Evolutionary conservation across 2,113 vertebrate genomes (phyloP), one percentile per base, ranked within the genome.

Genomic region (Campylorhamphus procurvoides): DNA sequence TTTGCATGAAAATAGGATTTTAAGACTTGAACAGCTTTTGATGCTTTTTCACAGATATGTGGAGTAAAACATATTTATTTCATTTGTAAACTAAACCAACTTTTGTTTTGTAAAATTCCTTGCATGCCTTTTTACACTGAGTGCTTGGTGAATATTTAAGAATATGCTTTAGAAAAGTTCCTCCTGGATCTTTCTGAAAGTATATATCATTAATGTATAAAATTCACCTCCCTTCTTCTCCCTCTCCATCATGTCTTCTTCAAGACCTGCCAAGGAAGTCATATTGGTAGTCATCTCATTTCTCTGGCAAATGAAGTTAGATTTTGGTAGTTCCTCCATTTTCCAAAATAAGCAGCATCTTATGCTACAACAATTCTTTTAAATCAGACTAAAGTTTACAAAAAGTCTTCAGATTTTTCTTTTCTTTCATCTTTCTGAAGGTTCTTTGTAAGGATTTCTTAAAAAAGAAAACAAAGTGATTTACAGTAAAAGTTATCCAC

Each of bases 1-100:
- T 95, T 97, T 96, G 94, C 95, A 96, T 97, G 62, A 95, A 94
- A 96, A 96, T 94, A 33, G 89, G 49, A 87, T 92, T 93, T 93
- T 84, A 92, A 72, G 93, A 80, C 82, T 89, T 67, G 62, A 88
- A 44, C 78, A 74, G 82, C 89, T 91, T 91, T 56, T 88, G 55
- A 71, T 91, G 66, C 44, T 63, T 94, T 91, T 95, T 84, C 82
- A 79, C 93, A 90, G 75, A 77, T 93, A 68, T 9, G 3, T 8
- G 46, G n/a, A 74, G 19, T 71, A 92, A 95, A 80, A 47, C 0
- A 0, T 29, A n/a, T 58, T 71, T 89, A 42, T 92, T 71, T 2
- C 73, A 35, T 67, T 74, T 91, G 35, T 84, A 90, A 95, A 80
- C 2, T 6, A 53, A 85, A 84, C 14, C 23, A 93, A 42, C 25